Conservation (phyloP, 1,140 invertebrate genomes). For the Charaxes varanes region DNA sequence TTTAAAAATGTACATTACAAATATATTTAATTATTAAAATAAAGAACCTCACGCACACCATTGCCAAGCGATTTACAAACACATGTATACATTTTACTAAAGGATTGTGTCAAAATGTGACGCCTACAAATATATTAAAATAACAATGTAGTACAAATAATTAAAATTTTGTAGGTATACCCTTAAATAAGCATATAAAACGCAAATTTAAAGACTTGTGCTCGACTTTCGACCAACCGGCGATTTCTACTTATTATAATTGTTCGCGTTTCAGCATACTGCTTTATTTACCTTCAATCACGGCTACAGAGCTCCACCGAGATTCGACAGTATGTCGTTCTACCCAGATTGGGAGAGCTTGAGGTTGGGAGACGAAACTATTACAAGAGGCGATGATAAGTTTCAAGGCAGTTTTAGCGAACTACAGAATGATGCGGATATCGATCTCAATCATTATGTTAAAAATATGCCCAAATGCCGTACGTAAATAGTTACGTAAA, state of each 20-base stretch:
- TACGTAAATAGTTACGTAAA: constrained; percentile 11
- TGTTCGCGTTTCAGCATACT: constrained; percentile 22
- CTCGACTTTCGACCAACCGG: too few relatives aligned
- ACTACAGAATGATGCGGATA: constrained; percentile 36
- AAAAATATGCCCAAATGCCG: constrained; percentile 12
- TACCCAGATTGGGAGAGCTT: constrained; percentile 49
- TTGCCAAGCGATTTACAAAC: too few relatives aligned
- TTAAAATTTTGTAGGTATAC: too few relatives aligned
- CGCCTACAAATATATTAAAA: too few relatives aligned
- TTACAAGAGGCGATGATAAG: constrained; percentile 37
- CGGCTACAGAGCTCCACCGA: constrained; percentile 26
- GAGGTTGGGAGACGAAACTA: constrained; percentile 23
- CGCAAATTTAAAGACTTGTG: too few relatives aligned
- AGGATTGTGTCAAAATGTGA: too few relatives aligned
- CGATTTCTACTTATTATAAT: constrained; percentile 1
- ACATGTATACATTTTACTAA: too few relatives aligned
- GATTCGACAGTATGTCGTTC: constrained; percentile 32
- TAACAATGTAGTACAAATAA: too few relatives aligned
- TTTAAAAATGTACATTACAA: too few relatives aligned
- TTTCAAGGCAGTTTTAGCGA: constrained; percentile 26
- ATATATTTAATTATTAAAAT: too few relatives aligned
- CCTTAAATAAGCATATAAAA: too few relatives aligned
- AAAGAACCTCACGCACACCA: too few relatives aligned
- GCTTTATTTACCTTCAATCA: constrained; percentile 29
- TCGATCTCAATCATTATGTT: constrained; percentile 40